These are phyloP conservation scores for Chymomyza caudatula DNA, from an alignment of 2,888 invertebrate species.

Conservation along the genomic window DNA sequence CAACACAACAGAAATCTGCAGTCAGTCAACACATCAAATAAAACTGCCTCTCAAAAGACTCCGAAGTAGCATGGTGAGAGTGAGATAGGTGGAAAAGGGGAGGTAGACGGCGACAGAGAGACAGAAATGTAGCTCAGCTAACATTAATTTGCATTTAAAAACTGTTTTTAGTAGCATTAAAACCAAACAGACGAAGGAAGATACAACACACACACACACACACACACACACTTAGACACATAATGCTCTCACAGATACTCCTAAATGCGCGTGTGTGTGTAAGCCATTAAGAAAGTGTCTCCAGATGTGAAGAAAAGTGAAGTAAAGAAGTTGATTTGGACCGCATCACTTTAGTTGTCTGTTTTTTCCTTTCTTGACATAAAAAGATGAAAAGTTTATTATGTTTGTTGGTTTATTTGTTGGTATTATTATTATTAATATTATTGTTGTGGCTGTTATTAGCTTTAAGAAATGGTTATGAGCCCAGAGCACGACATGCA, in stretches of 20 bases:
- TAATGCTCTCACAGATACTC: neutral
- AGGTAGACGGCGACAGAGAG: constrained; percentile 5
- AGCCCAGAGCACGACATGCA: constrained; percentile 55
- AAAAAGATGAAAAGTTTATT: constrained; percentile 71
- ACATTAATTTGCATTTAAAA: constrained; percentile 72
- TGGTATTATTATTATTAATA: constrained; percentile 7
- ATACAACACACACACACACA: constrained; percentile 1
- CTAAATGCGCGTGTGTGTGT: neutral
- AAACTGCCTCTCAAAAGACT: constrained; percentile 39
- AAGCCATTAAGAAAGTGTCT: constrained; percentile 69
- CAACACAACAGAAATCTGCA: constrained; percentile 36
- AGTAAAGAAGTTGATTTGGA: constrained; percentile 43
- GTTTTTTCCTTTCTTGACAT: constrained; percentile 43
- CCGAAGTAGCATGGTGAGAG: neutral
- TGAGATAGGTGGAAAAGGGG: neutral
- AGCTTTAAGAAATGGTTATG: constrained; percentile 67
- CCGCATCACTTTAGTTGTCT: constrained; percentile 34
- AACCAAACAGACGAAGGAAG: constrained; percentile 49
- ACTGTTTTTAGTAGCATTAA: constrained; percentile 68
- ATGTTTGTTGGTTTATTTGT: constrained; percentile 49
- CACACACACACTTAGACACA: neutral
- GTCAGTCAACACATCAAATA: constrained; percentile 71
- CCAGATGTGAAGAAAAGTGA: constrained; percentile 55
- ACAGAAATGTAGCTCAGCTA: constrained; percentile 31
- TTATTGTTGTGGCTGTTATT: constrained; percentile 55